These are phyloP conservation scores for Carabus problematicus DNA, from an alignment of 2,888 invertebrate genomes.

Conservation along the genomic window DNA sequence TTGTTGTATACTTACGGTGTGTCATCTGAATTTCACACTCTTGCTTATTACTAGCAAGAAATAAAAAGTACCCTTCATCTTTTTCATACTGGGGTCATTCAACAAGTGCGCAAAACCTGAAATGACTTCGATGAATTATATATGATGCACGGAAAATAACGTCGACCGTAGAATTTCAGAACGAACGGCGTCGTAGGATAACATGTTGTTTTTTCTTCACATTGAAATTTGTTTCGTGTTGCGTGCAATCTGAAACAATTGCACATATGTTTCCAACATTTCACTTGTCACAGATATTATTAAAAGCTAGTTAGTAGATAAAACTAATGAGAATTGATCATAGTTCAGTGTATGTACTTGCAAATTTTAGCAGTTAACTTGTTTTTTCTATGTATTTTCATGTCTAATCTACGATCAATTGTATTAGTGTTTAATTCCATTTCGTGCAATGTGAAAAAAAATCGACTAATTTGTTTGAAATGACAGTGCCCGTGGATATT, in stretches of 20 bases:
- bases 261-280: not conserved
- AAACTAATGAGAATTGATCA: too few species aligned
- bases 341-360: too few species aligned
- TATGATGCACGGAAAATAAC: not conserved
- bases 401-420: not conserved
- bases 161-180: not conserved
- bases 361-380: too few species aligned
- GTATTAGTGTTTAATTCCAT: not conserved
- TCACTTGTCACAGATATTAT: too few species aligned
- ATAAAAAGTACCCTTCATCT: not conserved
- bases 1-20: too few species aligned
- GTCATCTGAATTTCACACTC: too few species aligned
- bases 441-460: conserved; percentile 14
- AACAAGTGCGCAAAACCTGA: conserved; percentile 7
- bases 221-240: not conserved
- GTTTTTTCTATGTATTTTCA: too few species aligned
- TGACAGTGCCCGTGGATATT: conserved; percentile 16
- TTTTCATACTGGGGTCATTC: conserved; percentile 12
- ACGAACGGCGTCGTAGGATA: not conserved
- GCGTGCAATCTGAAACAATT: not conserved
- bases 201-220: not conserved
- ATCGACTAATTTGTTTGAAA: conserved; percentile 31
- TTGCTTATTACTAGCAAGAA: too few species aligned
- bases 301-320: too few species aligned
- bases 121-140: conserved; percentile 11